A percentile compares a stretch with the other conserved stretches of the same genome.
These are phyloP conservation scores for Nettapus auritus DNA, from an alignment of 2,113 vertebrate genomes.

Conservation along the genomic window DNA sequence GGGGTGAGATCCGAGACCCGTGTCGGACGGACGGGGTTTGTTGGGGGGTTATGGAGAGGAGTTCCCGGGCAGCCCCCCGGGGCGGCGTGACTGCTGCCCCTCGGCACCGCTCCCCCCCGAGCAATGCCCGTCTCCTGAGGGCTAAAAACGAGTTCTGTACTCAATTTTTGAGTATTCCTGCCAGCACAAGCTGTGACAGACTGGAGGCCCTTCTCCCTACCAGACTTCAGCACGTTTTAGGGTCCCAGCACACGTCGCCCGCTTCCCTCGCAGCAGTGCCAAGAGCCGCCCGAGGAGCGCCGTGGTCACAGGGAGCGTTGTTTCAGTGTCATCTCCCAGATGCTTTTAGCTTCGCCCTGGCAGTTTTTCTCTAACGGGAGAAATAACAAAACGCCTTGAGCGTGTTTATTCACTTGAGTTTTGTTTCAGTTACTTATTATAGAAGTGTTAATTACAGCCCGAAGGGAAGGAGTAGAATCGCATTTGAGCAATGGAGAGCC, in stretches of 20 bases:
- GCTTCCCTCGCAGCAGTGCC: neutral
- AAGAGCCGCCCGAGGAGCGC: neutral
- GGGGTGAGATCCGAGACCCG: neutral
- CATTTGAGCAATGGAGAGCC: neutral
- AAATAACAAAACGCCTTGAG: constrained; percentile 21
- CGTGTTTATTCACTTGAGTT: constrained; percentile 18
- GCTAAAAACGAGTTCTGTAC: rapidly evolving
- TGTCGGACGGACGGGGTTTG: neutral
- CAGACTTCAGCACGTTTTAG: too few relatives aligned
- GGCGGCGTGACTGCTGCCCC: neutral
- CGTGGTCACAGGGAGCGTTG: neutral
- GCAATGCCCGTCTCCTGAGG: neutral
- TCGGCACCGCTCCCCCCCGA: neutral
- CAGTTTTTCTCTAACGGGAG: constrained; percentile 46
- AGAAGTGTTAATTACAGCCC: constrained; percentile 38
- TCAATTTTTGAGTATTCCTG: neutral
- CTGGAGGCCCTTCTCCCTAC: neutral
- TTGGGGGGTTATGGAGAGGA: neutral
- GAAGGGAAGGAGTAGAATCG: neutral
- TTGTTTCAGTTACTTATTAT: constrained; percentile 52
- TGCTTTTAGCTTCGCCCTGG: neutral
- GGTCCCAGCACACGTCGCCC: too few relatives aligned
- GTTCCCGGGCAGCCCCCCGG: neutral
- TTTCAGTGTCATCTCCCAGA: constrained; percentile 19
- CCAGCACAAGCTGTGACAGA: neutral